Evolutionary conservation across 2,888 invertebrate genomes (phyloP).

Genomic region (Caenorhabditis angaria): DNA sequence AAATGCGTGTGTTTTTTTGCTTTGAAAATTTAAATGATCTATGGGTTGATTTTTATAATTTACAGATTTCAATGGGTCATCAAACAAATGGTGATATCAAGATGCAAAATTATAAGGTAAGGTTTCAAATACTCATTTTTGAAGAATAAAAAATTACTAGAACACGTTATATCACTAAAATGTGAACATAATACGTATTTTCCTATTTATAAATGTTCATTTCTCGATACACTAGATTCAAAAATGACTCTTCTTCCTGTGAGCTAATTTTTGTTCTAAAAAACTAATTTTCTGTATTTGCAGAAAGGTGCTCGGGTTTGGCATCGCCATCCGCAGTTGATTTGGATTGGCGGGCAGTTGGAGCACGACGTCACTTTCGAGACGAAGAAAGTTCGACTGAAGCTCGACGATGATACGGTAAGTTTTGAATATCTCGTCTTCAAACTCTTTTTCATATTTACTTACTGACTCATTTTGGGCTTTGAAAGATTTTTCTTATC

Average conservation of each 20-base stretch:
- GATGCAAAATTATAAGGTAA: too few species aligned
- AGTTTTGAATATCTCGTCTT: conserved; percentile 7
- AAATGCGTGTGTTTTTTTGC: too few species aligned
- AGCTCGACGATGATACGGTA: conserved; percentile 55
- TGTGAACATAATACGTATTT: neutral
- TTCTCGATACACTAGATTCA: too few species aligned
- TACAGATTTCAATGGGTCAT: too few species aligned
- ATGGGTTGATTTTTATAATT: too few species aligned
- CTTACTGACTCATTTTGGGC: conserved; percentile 1
- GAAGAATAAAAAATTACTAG: too few species aligned
- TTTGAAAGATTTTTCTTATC: conserved; percentile 10
- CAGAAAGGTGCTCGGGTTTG: conserved; percentile 63
- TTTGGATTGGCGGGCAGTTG: conserved; percentile 65
- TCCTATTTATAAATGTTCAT: too few species aligned
- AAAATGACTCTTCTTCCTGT: too few species aligned
- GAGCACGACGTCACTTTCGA: conserved; percentile 59
- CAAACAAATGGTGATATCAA: too few species aligned
- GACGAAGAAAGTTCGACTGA: conserved; percentile 42
- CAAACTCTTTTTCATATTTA: neutral
- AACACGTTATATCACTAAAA: neutral
- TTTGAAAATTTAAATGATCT: too few species aligned
- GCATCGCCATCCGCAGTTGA: conserved; percentile 64
- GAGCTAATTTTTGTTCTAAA: too few species aligned
- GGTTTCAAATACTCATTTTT: too few species aligned
- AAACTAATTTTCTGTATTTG: conserved; percentile 7